Conservation (phyloP, 2,888 invertebrate species). For the Harmothoe impar region DNA sequence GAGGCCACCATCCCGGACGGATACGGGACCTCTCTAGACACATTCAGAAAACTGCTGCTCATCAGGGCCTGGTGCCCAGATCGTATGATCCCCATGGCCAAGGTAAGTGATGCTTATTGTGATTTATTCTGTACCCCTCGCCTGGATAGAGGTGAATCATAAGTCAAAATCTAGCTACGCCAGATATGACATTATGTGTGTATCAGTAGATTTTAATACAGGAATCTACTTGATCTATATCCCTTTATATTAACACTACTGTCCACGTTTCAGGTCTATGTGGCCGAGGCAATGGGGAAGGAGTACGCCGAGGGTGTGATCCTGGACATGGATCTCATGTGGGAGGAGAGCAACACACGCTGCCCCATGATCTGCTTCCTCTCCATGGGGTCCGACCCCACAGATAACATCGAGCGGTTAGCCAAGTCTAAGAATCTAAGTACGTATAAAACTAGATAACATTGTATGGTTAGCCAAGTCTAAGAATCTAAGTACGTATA, state of each 20-base stretch:
- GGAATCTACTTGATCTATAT: too few relatives aligned
- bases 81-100: constrained; percentile 83
- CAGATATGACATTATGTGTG: too few relatives aligned
- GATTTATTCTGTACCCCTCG: too few relatives aligned
- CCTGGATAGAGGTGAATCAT: too few relatives aligned
- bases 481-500: too few relatives aligned
- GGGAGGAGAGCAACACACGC: constrained; percentile 93
- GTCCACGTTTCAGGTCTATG: constrained; percentile 75
- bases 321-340: constrained; percentile 94
- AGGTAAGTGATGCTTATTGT: constrained; percentile 65
- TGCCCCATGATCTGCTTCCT: constrained; percentile 95
- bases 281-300: constrained; percentile 82
- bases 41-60: constrained; percentile 82
- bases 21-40: constrained; percentile 81
- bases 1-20: constrained; percentile 82
- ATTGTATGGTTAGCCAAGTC: too few relatives aligned
- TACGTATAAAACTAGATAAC: constrained; percentile 86
- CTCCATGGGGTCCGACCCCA: constrained; percentile 97
- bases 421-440: constrained; percentile 93
- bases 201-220: too few relatives aligned
- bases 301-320: constrained; percentile 92
- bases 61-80: constrained; percentile 83
- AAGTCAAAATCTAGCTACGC: too few relatives aligned
- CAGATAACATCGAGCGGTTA: constrained; percentile 93
- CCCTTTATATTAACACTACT: too few relatives aligned